Base-by-base conservation (phyloP, 2,113 vertebrate species). In the Dinomys branickii region DNA sequence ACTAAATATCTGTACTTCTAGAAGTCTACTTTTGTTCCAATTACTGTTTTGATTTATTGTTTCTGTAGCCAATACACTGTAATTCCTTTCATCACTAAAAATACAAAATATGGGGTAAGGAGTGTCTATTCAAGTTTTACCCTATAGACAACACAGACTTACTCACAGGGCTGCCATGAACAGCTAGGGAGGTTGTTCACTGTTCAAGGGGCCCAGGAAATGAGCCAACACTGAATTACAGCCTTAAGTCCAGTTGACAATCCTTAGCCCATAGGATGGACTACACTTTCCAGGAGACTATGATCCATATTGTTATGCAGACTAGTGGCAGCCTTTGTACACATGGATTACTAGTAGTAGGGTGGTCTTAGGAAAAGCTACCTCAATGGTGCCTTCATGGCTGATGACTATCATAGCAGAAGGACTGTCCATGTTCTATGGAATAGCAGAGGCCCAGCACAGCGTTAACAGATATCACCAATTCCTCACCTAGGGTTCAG, bases 41-140 rank as follows among this genome's bases (percentile, higher is more conserved):
- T 65, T 69, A 92, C 28, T 90, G 38, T 82, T 94, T 83, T 89
- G 41, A 91, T 91, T 88, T 94, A 30, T 58, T 91, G 33, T 91
- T 92, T 94, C 63, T 91, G 69, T 75, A 69, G 91, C 54, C 52
- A 85, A 33, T 73, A 69, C 35, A n/a, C 67, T 69, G 17, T n/a
- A 90, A 96, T 52, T 88, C 38, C 59, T 22, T 90, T 81, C 65
- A 81, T 90, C 35, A 90, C 35, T 85, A 52, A 73, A 88, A 91
- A 77, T 63, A 35, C 22, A 95, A 28, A 38, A 59, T 87, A 33
- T 81, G 38, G 30, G 26, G 17, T 90, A 80, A 91, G 71, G 19
- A 1, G 16, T 1, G 86, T 5, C 20, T 78, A 41, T 26, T 44
- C 52, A 96, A 52, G 24, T 81, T 88, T 94, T 47, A 91, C 26